These are phyloP conservation scores for Sinelater perroti DNA, from an alignment of 2,888 invertebrate genomes.

Conservation along the genomic window DNA sequence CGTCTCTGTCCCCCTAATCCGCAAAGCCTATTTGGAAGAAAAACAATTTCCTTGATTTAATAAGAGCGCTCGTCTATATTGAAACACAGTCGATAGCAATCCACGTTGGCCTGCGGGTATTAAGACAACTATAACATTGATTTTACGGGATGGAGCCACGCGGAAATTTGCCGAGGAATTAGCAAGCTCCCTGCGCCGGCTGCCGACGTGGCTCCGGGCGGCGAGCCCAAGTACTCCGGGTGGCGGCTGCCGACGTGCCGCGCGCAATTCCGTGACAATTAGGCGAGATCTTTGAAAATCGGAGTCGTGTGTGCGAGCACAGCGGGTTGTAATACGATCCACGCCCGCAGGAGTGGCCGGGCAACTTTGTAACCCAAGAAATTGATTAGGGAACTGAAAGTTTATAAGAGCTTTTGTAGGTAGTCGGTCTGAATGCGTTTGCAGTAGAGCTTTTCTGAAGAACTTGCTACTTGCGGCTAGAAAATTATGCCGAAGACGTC, in stretches of 20 bases:
- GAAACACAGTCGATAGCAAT: slow-evolving; percentile 38
- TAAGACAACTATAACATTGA: slow-evolving; percentile 45
- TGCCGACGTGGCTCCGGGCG: slow-evolving; percentile 26
- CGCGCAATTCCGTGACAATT: slow-evolving; percentile 19
- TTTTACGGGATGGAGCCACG: slow-evolving; percentile 39
- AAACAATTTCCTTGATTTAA: slow-evolving; percentile 36
- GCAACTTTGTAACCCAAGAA: no score
- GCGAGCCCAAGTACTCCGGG: no score
- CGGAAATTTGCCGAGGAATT: slow-evolving; percentile 41
- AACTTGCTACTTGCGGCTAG: no score
- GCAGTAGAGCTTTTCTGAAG: no score
- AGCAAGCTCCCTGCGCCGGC: slow-evolving; percentile 28
- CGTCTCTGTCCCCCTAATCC: no score
- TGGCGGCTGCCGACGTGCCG: slow-evolving; percentile 30
- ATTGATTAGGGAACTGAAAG: no score
- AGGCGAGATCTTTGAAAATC: slow-evolving; percentile 21
- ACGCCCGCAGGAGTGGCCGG: no score
- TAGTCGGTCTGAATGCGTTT: no score
- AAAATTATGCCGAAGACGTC: no score
- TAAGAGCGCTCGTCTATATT: slow-evolving; percentile 32
- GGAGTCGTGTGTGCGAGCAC: no score
- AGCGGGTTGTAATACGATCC: no score
- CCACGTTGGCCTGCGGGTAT: slow-evolving; percentile 36
- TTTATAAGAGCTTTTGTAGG: no score
- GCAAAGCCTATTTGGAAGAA: slow-evolving; percentile 18